Evolutionary conservation across 2,113 vertebrate species (phyloP), one percentile per base, ranked within the genome.

Genomic region (Panurus biarmicus): DNA sequence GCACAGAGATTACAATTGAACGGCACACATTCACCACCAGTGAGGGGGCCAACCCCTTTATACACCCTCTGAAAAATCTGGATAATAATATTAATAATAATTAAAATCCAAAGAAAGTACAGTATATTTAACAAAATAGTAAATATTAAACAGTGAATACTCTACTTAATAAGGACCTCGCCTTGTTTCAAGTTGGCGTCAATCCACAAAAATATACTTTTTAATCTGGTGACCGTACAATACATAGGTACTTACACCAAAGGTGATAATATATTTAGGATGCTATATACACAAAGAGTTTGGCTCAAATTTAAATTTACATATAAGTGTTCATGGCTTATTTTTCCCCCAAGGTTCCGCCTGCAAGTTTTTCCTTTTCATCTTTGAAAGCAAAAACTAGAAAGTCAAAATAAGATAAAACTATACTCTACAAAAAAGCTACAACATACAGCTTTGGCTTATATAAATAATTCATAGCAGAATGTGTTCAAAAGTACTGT

Each of bases 201-300:
- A 99, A 99, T 99, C 99, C 98, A 99, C 98, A 99, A 99, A 99
- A 99, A 99, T 99, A 99, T 98, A 99, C 97, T 98, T 99, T 99
- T 98, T 98, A 98, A 98, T 99, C 98, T 97, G 98, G 98, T 98
- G 98, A 98, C 97, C 97, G 97, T 98, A 99, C 98, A 98, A 98
- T 98, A 98, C 98, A 97, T 98, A 97, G 97, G 98, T 98, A 99
- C 98, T 98, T 98, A 98, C 98, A 99, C 98, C 98, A 97, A 98
- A 97, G 97, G 98, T 98, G 98, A 98, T 98, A 97, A 98, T 98
- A 99, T 99, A 98, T 98, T 99, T 99, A 98, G 98, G 98, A 99
- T 97, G 97, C 98, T 99, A 99, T 99, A 97, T 99, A 99, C 99
- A 99, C 97, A 98, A 98, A 98, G 98, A 95, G 98, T 99, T 99